These are phyloP conservation scores for Eriosoma lanigerum DNA, from an alignment of 1,140 invertebrate genomes.

Conservation along the genomic window DNA sequence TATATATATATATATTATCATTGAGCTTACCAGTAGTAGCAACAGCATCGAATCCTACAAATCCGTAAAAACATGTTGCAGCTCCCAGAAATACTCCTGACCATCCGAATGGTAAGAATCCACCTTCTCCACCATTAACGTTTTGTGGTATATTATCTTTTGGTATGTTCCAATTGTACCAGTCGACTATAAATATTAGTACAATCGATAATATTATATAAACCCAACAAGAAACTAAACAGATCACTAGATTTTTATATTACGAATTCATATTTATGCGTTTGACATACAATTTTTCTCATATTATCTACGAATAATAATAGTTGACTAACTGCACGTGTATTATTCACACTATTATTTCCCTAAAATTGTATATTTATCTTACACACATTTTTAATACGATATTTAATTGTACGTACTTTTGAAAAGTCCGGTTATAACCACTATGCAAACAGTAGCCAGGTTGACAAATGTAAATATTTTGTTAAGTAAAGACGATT, in stretches of 20 bases:
- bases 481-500: conserved; percentile 87
- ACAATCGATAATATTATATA: background rate
- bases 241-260: background rate
- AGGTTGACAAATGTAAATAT: conserved; percentile 89
- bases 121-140: conserved; percentile 67
- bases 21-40: conserved; percentile 67
- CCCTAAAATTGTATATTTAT: no score
- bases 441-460: conserved; percentile 75
- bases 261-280: background rate
- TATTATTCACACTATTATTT: no score
- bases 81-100: conserved; percentile 78
- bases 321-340: no score
- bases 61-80: conserved; percentile 84
- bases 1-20: no score
- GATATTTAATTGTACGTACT: background rate
- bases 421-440: conserved; percentile 74
- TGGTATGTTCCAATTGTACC: conserved; percentile 70
- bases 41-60: conserved; percentile 86
- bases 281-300: background rate
- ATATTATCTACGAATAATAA: background rate
- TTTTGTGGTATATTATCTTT: conserved; percentile 62
- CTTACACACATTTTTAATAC: no score
- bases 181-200: conserved; percentile 59
- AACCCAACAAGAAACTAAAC: background rate
- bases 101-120: conserved; percentile 81